Percentiles rank a stretch among this genome's conserved stretches.
These are phyloP conservation scores for Manacus vitellinus DNA, from an alignment of 2,113 vertebrate genomes.

Conservation along the genomic window DNA sequence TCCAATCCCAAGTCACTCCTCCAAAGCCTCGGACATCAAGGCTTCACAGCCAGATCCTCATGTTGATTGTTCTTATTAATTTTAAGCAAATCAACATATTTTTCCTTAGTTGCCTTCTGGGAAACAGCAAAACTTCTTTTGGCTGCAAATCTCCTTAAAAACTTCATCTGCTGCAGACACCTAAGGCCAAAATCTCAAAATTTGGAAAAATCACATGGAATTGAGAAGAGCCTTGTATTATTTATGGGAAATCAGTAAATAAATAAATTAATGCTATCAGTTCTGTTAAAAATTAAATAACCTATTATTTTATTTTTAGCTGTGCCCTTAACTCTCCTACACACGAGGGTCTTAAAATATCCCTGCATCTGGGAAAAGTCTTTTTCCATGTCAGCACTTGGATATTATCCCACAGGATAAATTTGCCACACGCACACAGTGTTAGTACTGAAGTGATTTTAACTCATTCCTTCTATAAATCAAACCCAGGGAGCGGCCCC, in stretches of 20 bases:
- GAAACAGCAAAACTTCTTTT: neutral
- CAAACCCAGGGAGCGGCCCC: neutral
- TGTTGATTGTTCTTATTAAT: neutral
- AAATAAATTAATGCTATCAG: neutral
- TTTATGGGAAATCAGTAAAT: neutral
- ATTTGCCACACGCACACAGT: neutral
- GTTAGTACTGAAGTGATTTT: neutral
- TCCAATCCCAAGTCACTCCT: neutral
- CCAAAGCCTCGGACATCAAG: neutral
- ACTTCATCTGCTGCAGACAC: neutral
- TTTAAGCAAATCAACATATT: neutral
- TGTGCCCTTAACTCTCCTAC: neutral
- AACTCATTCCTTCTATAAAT: slow-evolving; percentile 5
- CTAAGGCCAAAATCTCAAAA: neutral
- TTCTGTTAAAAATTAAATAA: slow-evolving; percentile 20
- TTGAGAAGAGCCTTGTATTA: neutral
- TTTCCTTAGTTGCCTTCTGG: neutral
- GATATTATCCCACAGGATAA: neutral
- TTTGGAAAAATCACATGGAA: neutral
- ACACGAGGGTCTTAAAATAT: slow-evolving; percentile 15
- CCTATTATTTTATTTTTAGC: slow-evolving; percentile 17
- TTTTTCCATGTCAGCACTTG: slow-evolving; percentile 51
- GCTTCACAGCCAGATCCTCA: neutral
- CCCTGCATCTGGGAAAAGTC: slow-evolving; percentile 5
- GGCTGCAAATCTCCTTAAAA: neutral